Evolutionary conservation across 2,888 invertebrate genomes (phyloP), one percentile per base, ranked within the genome.

Genomic region (Troilus luridus): DNA sequence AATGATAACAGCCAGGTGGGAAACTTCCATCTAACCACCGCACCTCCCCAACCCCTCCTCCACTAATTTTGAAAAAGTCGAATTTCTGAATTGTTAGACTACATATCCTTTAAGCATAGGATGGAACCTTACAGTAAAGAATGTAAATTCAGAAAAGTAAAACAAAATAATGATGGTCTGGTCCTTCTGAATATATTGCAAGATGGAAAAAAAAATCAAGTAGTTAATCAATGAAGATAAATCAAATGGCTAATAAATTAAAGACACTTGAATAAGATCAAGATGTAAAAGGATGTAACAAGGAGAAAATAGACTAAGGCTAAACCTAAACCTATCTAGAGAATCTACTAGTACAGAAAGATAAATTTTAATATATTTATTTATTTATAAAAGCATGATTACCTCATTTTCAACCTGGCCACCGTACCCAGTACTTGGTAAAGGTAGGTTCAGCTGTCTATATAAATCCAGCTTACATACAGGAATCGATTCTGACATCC

Each of bases 381-480:
- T 12, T 59, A 59, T 59, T 14, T 59, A 12, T n/a, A n/a, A 67
- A 67, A n/a, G n/a, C 2, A 41, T 72, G 12, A 54, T 54, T 81
- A 81, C 81, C 81, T 81, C 14, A 21, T 19, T 81, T 21, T 41
- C 17, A 54, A 5, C 21, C 11, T 81, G 41, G 21, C 19, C 21
- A 8, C 54, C 54, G 54, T 0, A 21, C 54, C 21, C 54, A 21
- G 21, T 56, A 81, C 54, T 56, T 81, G 81, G 81, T 54, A 81
- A 14, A n/a, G 67, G 67, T 12, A 67, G 67, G 67, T 67, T 67
- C 67, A 67, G 24, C 12, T 67, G 67, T 14, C 67, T 24, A 24
- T 67, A 67, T 67, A 67, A 81, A 56, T 81, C 81, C 81, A 81
- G 81, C 54, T 81, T 81, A 81, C 54, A 81, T 21, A 81, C 81